A percentile compares a stretch with the other conserved stretches of the same genome.
phyloP scores from a whole-genome alignment of 1,140 invertebrate genomes.

The Dendroctonus ponderosae region DNA sequence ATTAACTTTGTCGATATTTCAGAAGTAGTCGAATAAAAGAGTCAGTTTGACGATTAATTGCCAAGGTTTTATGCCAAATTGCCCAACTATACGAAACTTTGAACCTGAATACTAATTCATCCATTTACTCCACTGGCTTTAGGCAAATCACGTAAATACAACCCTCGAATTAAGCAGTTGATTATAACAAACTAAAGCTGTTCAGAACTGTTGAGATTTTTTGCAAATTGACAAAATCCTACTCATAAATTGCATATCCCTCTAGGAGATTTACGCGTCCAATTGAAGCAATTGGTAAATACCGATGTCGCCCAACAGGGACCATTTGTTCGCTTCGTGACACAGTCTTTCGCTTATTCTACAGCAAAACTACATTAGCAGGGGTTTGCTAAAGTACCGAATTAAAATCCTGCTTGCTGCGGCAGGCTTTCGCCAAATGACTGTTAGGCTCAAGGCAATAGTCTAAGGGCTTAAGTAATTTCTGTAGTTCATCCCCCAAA shows the following conservation, averaged over 20 bases:
- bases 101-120: no score
- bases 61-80: conserved; percentile 7
- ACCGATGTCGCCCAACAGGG: conserved; percentile 1
- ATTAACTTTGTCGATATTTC: conserved; percentile 16
- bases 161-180: no score
- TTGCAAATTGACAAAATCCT: no score
- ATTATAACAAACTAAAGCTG: no score
- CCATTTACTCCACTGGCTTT: no score
- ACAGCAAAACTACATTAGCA: conserved; percentile 22
- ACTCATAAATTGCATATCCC: no score
- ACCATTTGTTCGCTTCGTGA: conserved; percentile 18
- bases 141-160: no score
- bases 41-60: conserved; percentile 21
- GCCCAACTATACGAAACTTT: no score
- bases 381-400: conserved; percentile 10
- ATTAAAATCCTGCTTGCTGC: conserved; percentile 20
- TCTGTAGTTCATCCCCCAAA: neutral
- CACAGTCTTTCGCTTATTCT: conserved; percentile 10
- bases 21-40: conserved; percentile 8
- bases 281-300: conserved; percentile 2
- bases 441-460: conserved; percentile 19
- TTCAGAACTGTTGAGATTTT: no score
- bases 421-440: conserved; percentile 13
- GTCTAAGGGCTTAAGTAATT: conserved; percentile 18
- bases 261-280: no score